phyloP scores from a whole-genome alignment of 2,113 vertebrate genomes.

The Ranitomeya variabilis region DNA sequence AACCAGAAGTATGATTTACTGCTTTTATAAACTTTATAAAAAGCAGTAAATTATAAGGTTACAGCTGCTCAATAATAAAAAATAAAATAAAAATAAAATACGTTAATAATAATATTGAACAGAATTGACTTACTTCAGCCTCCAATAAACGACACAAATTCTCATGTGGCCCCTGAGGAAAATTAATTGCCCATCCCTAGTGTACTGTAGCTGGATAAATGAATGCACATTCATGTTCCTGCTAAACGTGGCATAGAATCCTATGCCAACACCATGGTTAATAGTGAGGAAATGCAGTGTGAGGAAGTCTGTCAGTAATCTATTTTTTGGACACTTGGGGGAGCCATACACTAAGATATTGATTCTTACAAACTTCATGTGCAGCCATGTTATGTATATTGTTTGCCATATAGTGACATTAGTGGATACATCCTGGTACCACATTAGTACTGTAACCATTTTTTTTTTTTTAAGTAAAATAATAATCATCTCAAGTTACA shows the following conservation, averaged over 20 bases:
- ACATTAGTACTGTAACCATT: background rate
- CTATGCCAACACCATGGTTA: background rate
- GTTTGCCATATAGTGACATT: background rate
- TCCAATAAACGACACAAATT: no score
- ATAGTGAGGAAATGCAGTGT: background rate
- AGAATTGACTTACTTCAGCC: no score
- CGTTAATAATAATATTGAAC: no score
- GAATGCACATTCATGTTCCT: background rate
- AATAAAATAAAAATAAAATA: no score
- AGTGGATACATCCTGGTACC: background rate
- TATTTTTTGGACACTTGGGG: conserved; percentile 29
- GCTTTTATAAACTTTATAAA: no score
- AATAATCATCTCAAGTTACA: no score
- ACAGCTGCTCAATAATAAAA: no score
- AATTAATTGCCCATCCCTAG: no score
- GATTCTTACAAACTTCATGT: background rate
- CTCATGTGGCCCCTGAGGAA: no score
- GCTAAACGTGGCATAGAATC: background rate
- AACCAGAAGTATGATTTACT: no score
- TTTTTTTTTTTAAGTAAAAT: background rate
- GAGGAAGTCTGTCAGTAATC: background rate
- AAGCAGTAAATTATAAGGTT: no score
- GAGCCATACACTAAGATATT: background rate
- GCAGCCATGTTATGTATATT: background rate
- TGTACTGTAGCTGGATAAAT: background rate